Conservation (phyloP, 2,113 vertebrate genomes). For the Lucifuga dentata region DNA sequence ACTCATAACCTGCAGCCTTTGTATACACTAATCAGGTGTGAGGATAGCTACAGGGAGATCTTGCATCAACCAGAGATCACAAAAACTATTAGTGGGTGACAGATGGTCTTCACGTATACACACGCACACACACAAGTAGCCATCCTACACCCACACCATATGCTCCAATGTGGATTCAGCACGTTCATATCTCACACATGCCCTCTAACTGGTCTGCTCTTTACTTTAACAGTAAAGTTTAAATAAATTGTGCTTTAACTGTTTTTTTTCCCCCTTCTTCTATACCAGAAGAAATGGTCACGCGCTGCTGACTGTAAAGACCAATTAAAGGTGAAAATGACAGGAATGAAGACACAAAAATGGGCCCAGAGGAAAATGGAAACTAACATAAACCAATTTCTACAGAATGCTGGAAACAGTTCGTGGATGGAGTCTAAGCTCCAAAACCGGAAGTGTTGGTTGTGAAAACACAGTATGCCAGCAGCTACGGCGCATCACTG, state of each 20-base stretch:
- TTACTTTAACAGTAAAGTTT: conserved; percentile 45
- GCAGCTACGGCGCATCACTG: conserved; percentile 1
- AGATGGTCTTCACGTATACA: conserved; percentile 64
- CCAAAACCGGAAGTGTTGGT: conserved; percentile 8
- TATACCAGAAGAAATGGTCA: conserved; percentile 45
- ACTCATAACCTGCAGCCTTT: conserved; percentile 54
- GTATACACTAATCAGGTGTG: conserved; percentile 56
- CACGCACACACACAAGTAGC: conserved; percentile 26
- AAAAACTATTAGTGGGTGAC: conserved; percentile 69
- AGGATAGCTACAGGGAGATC: conserved; percentile 53
- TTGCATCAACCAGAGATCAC: conserved; percentile 64
- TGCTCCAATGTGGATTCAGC: conserved; percentile 61
- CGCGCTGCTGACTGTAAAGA: conserved; percentile 53
- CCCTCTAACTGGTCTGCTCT: conserved; percentile 28
- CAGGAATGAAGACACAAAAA: conserved; percentile 41
- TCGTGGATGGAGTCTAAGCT: no score
- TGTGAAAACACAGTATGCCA: background rate
- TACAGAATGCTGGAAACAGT: conserved; percentile 8
- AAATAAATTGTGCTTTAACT: conserved; percentile 34
- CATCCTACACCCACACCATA: conserved; percentile 67
- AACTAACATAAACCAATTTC: conserved; percentile 38
- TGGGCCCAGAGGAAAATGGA: conserved; percentile 17
- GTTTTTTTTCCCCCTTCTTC: background rate
- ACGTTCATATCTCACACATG: conserved; percentile 42
- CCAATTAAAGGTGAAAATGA: conserved; percentile 75